Evolutionary conservation across 2,113 vertebrate genomes (phyloP).

Genomic region (Columba janthina): DNA sequence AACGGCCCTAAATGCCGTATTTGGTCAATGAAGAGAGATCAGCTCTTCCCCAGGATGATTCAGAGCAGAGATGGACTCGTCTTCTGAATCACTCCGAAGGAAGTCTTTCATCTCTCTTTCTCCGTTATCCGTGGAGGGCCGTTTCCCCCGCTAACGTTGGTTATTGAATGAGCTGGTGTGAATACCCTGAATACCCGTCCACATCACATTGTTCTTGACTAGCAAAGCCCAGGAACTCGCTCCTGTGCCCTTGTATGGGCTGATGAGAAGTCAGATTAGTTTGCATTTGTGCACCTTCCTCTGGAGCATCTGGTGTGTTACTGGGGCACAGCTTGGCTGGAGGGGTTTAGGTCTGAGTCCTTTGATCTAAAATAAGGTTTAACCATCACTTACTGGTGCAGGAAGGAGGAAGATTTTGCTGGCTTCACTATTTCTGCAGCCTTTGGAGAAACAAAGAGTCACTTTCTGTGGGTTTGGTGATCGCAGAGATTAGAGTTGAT

Average conservation of each 20-base stretch:
- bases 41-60: background rate
- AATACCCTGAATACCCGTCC: background rate
- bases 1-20: background rate
- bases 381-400: background rate
- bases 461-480: background rate
- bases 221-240: background rate
- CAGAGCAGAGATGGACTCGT: background rate
- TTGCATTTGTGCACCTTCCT: background rate
- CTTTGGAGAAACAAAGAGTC: background rate
- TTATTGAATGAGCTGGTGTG: background rate
- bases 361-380: constrained; percentile 5
- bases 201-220: background rate
- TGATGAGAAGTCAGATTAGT: background rate
- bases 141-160: background rate
- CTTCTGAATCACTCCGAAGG: constrained; percentile 32
- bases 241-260: background rate
- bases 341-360: background rate
- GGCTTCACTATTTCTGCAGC: background rate
- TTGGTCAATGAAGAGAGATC: constrained; percentile 4
- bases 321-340: background rate
- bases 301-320: background rate
- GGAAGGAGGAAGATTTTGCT: background rate
- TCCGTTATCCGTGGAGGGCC: background rate
- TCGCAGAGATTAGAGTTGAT: background rate
- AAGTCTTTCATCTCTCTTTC: constrained; percentile 23